Percentiles rank a stretch among this genome's conserved stretches.
Conservation (phyloP, 2,113 vertebrate genomes). For the Himantopus leucocephalus region DNA sequence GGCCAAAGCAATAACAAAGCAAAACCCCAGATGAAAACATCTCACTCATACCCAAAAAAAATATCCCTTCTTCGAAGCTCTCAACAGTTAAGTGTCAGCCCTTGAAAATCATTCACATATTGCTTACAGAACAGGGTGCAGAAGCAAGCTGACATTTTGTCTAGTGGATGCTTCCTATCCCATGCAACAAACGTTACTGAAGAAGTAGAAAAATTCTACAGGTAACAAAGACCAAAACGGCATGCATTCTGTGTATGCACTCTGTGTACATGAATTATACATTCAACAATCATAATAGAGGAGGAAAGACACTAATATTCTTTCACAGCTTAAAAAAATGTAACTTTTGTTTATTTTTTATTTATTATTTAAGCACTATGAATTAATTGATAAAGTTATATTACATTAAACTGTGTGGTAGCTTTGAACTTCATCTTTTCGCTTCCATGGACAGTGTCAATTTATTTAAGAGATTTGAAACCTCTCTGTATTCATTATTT, state of each 20-base stretch:
- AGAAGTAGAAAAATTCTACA: neutral
- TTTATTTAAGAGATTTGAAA: neutral
- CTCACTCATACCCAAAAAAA: neutral
- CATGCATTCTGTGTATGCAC: fast-evolving
- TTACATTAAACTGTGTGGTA: neutral
- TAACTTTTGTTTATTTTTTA: neutral
- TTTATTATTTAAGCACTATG: neutral
- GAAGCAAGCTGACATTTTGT: neutral
- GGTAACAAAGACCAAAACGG: neutral
- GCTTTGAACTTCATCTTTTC: neutral
- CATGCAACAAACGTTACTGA: neutral
- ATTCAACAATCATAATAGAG: neutral
- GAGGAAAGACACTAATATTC: neutral
- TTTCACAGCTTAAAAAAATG: neutral
- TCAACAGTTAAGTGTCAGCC: neutral
- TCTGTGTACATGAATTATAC: neutral
- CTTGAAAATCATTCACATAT: neutral
- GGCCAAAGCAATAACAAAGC: neutral
- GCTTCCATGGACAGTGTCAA: neutral
- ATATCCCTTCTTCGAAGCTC: neutral
- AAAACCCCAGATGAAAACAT: neutral
- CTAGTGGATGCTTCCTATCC: neutral
- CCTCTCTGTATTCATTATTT: neutral
- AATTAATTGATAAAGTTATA: neutral
- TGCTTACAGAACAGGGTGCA: neutral